Conservation (phyloP, 1,140 invertebrate genomes). For the Platyscapa corneri region DNA sequence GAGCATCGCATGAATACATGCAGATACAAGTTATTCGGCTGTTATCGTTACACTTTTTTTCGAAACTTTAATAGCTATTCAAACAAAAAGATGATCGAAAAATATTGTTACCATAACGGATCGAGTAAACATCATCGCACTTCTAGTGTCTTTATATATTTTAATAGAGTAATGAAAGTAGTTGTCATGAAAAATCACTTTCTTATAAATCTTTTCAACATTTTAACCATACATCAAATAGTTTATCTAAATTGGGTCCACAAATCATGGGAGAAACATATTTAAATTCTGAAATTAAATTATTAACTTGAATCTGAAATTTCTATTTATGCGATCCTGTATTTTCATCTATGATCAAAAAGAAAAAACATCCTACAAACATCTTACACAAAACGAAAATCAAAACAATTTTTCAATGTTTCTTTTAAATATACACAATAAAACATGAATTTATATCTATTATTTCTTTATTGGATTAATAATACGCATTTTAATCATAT, state of each 20-base stretch:
- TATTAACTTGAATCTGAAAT: neutral
- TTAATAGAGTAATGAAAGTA: neutral
- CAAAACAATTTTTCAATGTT: too few relatives aligned
- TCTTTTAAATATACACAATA: too few relatives aligned
- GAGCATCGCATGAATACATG: slow-evolving; percentile 30
- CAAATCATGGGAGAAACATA: neutral
- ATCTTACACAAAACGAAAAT: too few relatives aligned
- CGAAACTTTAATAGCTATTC: slow-evolving; percentile 3
- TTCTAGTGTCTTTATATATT: slow-evolving; percentile 2
- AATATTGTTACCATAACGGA: slow-evolving; percentile 20
- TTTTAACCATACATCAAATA: neutral
- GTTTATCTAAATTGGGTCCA: neutral
- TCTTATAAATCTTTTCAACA: neutral
- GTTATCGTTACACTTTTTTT: slow-evolving; percentile 40
- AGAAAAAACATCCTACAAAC: too few relatives aligned
- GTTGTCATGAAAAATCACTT: slow-evolving; percentile 7
- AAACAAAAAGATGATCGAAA: slow-evolving; percentile 8
- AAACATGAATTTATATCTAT: too few relatives aligned
- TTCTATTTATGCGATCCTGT: too few relatives aligned
- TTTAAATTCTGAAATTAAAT: neutral
- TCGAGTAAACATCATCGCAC: neutral
- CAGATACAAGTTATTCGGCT: slow-evolving; percentile 46
- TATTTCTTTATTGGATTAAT: too few relatives aligned
- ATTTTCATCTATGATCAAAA: too few relatives aligned
- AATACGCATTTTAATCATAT: too few relatives aligned